Percentiles rank a stretch among this genome's conserved stretches.
phyloP scores from a whole-genome alignment of 2,888 invertebrate genomes.

The Pheosia tremula region DNA sequence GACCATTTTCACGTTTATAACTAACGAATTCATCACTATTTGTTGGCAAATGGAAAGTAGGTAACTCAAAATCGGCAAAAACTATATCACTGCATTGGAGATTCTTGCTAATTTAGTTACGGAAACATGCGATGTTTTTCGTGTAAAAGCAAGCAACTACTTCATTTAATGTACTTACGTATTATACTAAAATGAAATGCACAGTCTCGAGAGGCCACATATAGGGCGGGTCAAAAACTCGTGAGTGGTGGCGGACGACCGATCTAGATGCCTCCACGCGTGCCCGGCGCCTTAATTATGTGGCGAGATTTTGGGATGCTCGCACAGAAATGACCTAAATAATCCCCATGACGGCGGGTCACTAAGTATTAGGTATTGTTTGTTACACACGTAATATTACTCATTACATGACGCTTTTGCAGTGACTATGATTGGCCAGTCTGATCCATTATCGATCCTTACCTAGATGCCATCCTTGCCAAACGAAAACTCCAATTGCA shows the following conservation, averaged over 20 bases:
- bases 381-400: too few species aligned
- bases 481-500: conserved; percentile 1
- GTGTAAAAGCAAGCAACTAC: not conserved
- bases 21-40: too few species aligned
- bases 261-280: conserved; percentile 52
- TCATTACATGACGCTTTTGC: too few species aligned
- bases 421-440: too few species aligned
- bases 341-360: conserved; percentile 51
- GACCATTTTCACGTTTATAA: too few species aligned
- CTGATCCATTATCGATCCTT: too few species aligned
- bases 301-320: conserved; percentile 65
- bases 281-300: conserved; percentile 57
- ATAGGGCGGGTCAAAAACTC: conserved; percentile 59
- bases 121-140: not conserved
- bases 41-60: too few species aligned
- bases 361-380: too few species aligned
- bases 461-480: not conserved
- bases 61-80: not conserved
- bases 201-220: conserved; percentile 33
- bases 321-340: conserved; percentile 59
- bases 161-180: not conserved
- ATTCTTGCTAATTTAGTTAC: not conserved
- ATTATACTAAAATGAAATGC: conserved; percentile 22
- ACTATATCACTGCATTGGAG: not conserved
- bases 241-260: conserved; percentile 52